Base-by-base conservation (phyloP, 2,113 vertebrate species). In the Terrapene triunguis region DNA sequence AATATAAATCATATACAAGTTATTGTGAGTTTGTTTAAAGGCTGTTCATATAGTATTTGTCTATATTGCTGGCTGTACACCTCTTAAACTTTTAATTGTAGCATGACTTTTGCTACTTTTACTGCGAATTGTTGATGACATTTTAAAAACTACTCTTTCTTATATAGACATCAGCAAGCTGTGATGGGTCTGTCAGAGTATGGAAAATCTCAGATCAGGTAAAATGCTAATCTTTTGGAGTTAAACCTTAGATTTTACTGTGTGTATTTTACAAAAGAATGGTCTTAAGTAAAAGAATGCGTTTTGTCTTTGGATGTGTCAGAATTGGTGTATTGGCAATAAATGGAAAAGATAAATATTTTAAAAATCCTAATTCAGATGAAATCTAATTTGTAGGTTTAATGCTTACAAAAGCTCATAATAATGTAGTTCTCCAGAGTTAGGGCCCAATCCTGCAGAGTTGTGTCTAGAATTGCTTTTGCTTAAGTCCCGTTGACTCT, bases 191-290 rank as follows among this genome's bases (percentile, higher is more conserved):
- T 51, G 99, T 99, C 38, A 98, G 98, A 88, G 98, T 99, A 4
- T 99, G 99, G 99, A 98, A 98, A 54, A 98, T 99, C 3, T 98
- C 98, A 92, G 98, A 99, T 92, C 99, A 99, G 99, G 99, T 99
- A 98, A 92, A 88, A 50, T 65, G 1, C 24, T 78, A 12, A 24
- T 42, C 44, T 51, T n/a, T n/a, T 72, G 50, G 44, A 32, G 79
- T 93, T 21, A 84, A 55, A 69, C 1, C 0, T 25, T 4, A 17
- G 85, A 24, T 42, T 6, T 80, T 86, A 7, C 25, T 29, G 38
- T 78, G 10, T 44, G 74, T 42, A 27, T 24, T 47, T 76, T 14
- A 47, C 74, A 59, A 48, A 38, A 42, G 6, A 21, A 11, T 94
- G 88, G 93, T 76, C 19, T 2, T 57, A 2, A 53, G 72, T 83